Evolutionary conservation across 1,140 invertebrate species (phyloP).

Genomic region (Hypsibius dujardini): DNA sequence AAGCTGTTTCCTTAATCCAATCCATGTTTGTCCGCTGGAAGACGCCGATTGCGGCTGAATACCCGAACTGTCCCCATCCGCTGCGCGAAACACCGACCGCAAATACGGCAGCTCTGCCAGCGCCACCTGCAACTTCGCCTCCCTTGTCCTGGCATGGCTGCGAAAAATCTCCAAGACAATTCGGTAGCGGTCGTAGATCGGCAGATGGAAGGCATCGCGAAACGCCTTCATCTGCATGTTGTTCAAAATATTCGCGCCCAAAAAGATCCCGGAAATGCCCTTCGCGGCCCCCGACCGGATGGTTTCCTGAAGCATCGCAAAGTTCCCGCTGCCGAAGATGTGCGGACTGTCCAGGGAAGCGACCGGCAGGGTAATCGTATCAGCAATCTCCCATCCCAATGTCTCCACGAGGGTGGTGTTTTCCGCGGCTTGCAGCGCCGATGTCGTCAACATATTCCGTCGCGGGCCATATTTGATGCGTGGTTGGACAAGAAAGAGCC

Average conservation of each 20-base stretch:
- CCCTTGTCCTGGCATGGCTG: conserved; percentile 53
- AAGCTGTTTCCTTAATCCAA: conserved; percentile 10
- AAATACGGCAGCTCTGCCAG: conserved; percentile 70
- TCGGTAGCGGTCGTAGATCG: conserved; percentile 39
- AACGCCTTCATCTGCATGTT: conserved; percentile 24
- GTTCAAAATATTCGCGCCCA: conserved; percentile 19
- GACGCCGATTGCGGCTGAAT: too few species aligned
- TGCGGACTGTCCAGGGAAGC: conserved; percentile 40
- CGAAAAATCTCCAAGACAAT: conserved; percentile 69
- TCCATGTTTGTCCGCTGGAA: conserved; percentile 20
- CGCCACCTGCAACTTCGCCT: conserved; percentile 68
- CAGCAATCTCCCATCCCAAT: conserved; percentile 51
- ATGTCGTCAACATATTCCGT: conserved; percentile 39
- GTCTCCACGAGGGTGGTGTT: conserved; percentile 51
- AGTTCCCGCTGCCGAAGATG: conserved; percentile 49
- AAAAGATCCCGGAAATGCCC: conserved; percentile 4
- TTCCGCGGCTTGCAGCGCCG: conserved; percentile 52
- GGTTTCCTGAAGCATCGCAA: conserved; percentile 39
- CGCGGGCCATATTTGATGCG: conserved; percentile 52
- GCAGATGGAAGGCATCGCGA: conserved; percentile 25
- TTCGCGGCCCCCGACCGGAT: conserved; percentile 23
- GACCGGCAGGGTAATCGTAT: conserved; percentile 40
- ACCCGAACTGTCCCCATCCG: too few species aligned
- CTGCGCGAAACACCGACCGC: too few species aligned
- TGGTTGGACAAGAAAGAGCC: conserved; percentile 49